A percentile compares a stretch with the other conserved stretches of the same genome.
Evolutionary conservation across 2,113 vertebrate genomes (phyloP).

Genomic region (Tychaedon coryphoeus): DNA sequence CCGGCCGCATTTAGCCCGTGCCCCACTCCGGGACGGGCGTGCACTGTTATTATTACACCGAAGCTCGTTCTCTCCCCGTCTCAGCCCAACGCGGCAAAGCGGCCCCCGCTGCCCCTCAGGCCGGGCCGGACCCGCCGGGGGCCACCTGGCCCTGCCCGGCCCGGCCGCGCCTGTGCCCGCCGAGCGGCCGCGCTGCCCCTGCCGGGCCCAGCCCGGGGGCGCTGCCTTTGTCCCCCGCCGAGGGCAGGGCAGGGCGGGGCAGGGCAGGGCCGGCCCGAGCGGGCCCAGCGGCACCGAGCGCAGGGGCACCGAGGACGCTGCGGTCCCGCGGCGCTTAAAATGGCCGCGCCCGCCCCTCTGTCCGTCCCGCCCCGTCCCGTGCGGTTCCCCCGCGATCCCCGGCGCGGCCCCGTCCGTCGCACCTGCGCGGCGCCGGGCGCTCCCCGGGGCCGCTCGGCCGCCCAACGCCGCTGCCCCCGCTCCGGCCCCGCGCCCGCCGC

Average conservation of each 20-base stretch:
- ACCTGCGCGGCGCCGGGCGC: background rate
- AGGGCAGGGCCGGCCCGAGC: background rate
- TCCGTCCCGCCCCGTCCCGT: background rate
- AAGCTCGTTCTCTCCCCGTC: background rate
- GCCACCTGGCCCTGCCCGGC: background rate
- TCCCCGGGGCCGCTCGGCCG: background rate
- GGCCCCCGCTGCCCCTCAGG: background rate
- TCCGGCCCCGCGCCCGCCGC: too few species aligned
- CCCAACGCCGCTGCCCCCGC: background rate
- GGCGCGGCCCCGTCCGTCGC: background rate
- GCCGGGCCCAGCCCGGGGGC: background rate
- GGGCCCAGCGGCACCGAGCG: background rate
- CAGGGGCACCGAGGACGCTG: background rate
- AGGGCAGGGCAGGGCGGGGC: background rate
- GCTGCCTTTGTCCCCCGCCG: background rate
- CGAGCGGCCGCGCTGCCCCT: background rate
- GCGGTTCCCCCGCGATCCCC: background rate
- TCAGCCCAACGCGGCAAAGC: background rate
- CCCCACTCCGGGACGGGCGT: fast-evolving
- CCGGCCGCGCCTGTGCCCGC: background rate
- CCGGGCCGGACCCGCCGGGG: background rate
- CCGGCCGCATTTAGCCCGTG: background rate
- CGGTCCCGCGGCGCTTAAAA: background rate
- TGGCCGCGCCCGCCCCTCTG: background rate
- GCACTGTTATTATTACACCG: background rate